Base-by-base conservation (phyloP, 2,888 invertebrate genomes). In the Mimas tiliae region DNA sequence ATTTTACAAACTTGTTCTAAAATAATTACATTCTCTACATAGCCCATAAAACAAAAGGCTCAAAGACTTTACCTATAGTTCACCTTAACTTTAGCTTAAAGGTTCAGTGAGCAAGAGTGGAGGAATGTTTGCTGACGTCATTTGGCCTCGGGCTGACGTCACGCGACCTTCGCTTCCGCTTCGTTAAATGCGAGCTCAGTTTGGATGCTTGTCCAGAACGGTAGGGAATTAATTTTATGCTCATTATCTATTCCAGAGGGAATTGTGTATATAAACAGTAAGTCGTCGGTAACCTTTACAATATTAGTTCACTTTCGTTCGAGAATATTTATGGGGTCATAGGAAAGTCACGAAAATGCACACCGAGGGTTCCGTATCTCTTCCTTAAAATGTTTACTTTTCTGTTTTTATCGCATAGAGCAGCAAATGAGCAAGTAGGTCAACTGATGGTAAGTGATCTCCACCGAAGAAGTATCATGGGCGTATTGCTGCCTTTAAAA, bases 101-200 rank as follows among this genome's bases (percentile, higher is more conserved):
- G 42, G 58, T 58, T 58, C 38, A 19, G 19, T 42, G 48, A 67
- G 67, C 62, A 53, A 64, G 50, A 65, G 62, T 63, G 51, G 42
- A 65, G 64, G 62, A 63, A 66, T 55, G 65, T 53, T 67, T 65
- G 48, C 16, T 73, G 71, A 72, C 71, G 72, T 73, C 71, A 74
- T 65, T 63, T 48, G 50, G 33, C 62, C 67, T 58, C 38, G 16
- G n/a, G 51, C 68, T 80, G 77, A 79, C 84, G 80, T 80, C 81
- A 81, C 65, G 9, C 68, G 77, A 73, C 83, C 83, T 83, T 85
- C 80, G 74, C 77, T 70, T 62, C 33, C 33, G 67, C 64, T 69
- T 74, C 72, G 71, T 66, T 69, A 58, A 69, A 68, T 63, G 52
- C 63, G 38, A 68, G 71, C 64, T 70, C 65, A 62, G 65, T 63